A percentile compares a stretch with the other conserved stretches of the same genome.
phyloP scores from a whole-genome alignment of 2,888 invertebrate genomes.

The Allophyes oxyacanthae region DNA sequence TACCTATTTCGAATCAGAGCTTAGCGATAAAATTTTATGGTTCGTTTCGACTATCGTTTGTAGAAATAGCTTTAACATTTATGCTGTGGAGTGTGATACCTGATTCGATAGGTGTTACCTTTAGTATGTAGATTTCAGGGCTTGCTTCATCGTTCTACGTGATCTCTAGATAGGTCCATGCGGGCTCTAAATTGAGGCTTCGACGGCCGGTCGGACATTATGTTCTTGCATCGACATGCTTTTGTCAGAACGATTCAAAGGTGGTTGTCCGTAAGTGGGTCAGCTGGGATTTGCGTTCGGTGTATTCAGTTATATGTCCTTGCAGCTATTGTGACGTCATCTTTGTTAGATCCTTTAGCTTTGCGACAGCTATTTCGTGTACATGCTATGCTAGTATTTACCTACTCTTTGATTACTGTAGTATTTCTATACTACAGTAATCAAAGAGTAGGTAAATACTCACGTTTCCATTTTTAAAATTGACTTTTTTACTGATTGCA shows the following conservation, averaged over 20 bases:
- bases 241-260: conserved; percentile 83
- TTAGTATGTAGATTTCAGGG: conserved; percentile 55
- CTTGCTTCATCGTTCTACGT: conserved; percentile 61
- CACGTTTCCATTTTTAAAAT: conserved; percentile 11
- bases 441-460: conserved; percentile 19
- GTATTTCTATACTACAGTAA: no score
- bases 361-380: conserved; percentile 66
- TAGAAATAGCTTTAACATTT: conserved; percentile 67
- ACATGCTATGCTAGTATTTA: conserved; percentile 57
- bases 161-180: conserved; percentile 76
- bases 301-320: conserved; percentile 69
- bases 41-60: conserved; percentile 65
- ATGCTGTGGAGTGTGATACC: conserved; percentile 54
- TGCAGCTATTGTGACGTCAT: conserved; percentile 62
- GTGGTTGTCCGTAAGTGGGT: conserved; percentile 83
- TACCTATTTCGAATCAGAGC: conserved; percentile 60
- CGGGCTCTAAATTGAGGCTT: conserved; percentile 82
- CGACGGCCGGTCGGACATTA: conserved; percentile 76
- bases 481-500: conserved; percentile 12
- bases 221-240: conserved; percentile 83
- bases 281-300: conserved; percentile 77
- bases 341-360: conserved; percentile 71
- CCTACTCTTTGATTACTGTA: conserved; percentile 7
- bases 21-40: conserved; percentile 68
- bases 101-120: conserved; percentile 51